Evolutionary conservation across 2,113 vertebrate genomes (phyloP), one percentile per base, ranked within the genome.

Genomic region (Zeus faber): DNA sequence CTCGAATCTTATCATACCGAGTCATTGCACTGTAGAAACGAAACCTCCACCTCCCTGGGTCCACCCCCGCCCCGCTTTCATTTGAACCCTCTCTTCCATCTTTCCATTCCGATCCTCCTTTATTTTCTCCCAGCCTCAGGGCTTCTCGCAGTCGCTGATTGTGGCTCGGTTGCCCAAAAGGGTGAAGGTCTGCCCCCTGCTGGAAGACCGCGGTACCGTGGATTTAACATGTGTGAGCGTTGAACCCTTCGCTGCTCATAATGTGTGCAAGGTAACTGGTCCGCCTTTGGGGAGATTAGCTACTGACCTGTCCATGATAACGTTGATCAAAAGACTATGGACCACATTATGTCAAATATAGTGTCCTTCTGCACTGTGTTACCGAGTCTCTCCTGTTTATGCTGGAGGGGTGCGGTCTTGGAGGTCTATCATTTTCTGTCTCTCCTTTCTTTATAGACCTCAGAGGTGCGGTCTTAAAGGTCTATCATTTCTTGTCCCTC

Each of bases 21-120:
- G 41, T 56, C 74, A 77, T 77, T 83, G 80, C 76, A 81, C 76
- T 81, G 73, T 54, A 80, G 51, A 63, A 45, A n/a, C n/a, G n/a
- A n/a, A n/a, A n/a, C n/a, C n/a, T n/a, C n/a, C n/a, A 18, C 76
- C 70, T 75, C 71, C 25, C 50, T 41, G 58, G 48, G n/a, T 46
- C 18, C 4, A 17, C 1, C 13, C 48, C 18, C 26, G 25, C 8
- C 23, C 45, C 4, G 3, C n/a, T 4, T 50, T 27, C n/a, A n/a
- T n/a, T n/a, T n/a, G n/a, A n/a, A n/a, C n/a, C n/a, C n/a, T n/a
- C n/a, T n/a, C 27, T 47, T 37, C 33, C 22, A n/a, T 25, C 24
- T 26, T 26, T 5, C 45, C 26, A 29, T 18, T 33, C 23, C 26
- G 56, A 54, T 40, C 70, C 55, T 67, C 52, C 48, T 29, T 6